Conservation (phyloP, 2,113 vertebrate genomes). For the Corydoras maculifer region DNA sequence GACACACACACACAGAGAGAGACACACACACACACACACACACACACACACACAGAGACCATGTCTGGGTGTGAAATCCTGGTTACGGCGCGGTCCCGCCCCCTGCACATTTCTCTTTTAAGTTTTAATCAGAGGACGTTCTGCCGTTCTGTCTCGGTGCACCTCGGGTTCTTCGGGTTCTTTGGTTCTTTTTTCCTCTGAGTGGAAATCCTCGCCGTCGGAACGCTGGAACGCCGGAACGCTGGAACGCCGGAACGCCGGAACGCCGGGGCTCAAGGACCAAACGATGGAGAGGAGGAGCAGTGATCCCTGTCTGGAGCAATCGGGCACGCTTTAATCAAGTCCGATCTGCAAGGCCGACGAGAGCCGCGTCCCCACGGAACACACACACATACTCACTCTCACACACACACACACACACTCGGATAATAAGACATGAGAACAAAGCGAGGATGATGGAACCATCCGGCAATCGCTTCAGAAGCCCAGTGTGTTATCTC, state of each 20-base stretch:
- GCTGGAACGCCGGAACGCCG: slow-evolving; percentile 24
- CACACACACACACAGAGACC: neutral
- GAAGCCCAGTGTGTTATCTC: neutral
- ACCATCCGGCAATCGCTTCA: slow-evolving; percentile 11
- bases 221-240: slow-evolving; percentile 31
- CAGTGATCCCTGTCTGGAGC: slow-evolving; percentile 54
- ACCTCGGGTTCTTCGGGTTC: slow-evolving; percentile 37
- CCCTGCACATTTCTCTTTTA: slow-evolving; percentile 51
- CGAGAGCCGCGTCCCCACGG: slow-evolving; percentile 42
- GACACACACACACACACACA: neutral
- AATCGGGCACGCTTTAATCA: slow-evolving; percentile 60
- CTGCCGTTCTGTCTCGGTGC: too few species aligned
- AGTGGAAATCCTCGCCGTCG: slow-evolving; percentile 53
- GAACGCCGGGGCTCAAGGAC: neutral
- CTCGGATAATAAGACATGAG: neutral
- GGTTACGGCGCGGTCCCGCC: slow-evolving; percentile 33
- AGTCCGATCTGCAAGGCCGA: slow-evolving; percentile 60
- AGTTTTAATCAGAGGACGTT: slow-evolving; percentile 61
- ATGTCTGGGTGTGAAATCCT: slow-evolving; percentile 28
- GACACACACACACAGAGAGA: too few species aligned
- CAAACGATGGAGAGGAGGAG: slow-evolving; percentile 13
- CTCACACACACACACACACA: neutral
- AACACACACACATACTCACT: too few species aligned
- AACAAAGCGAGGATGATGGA: slow-evolving; percentile 28
- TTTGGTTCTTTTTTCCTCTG: slow-evolving; percentile 40